Conservation (phyloP, 2,113 vertebrate species). For the Bambusicola thoracicus region DNA sequence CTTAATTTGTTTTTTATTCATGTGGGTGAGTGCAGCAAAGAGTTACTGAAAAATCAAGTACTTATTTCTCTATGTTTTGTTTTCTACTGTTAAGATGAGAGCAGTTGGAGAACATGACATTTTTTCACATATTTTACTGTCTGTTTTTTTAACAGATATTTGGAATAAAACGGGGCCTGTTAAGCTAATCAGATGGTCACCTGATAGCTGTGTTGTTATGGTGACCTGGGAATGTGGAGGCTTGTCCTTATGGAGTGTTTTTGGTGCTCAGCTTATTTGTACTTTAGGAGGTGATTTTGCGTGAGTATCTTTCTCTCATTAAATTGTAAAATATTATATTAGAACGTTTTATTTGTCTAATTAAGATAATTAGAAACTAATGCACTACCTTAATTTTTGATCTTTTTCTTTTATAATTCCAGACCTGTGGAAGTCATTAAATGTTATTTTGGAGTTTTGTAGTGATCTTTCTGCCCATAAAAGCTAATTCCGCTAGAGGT, state of each 20-base stretch:
- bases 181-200: slow-evolving; percentile 94
- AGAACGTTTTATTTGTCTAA: background rate
- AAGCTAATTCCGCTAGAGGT: background rate
- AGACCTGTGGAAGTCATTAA: background rate
- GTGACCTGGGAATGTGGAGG: slow-evolving; percentile 97
- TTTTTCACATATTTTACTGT: background rate
- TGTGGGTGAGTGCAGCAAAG: background rate
- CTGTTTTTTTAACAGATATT: slow-evolving; percentile 84
- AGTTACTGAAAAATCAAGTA: background rate
- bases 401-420: background rate
- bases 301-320: slow-evolving; percentile 79
- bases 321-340: background rate
- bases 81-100: background rate
- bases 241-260: slow-evolving; percentile 97
- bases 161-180: slow-evolving; percentile 98
- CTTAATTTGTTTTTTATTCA: background rate
- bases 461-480: background rate
- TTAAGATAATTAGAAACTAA: background rate
- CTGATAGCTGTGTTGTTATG: slow-evolving; percentile 94
- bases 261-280: slow-evolving; percentile 98
- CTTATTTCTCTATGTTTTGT: background rate
- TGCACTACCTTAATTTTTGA: background rate
- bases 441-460: background rate
- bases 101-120: background rate
- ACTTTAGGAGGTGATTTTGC: slow-evolving; percentile 97